phyloP scores from a whole-genome alignment of 2,797 vertebrate species.

The Parauchenoglanis ngamensis region DNA sequence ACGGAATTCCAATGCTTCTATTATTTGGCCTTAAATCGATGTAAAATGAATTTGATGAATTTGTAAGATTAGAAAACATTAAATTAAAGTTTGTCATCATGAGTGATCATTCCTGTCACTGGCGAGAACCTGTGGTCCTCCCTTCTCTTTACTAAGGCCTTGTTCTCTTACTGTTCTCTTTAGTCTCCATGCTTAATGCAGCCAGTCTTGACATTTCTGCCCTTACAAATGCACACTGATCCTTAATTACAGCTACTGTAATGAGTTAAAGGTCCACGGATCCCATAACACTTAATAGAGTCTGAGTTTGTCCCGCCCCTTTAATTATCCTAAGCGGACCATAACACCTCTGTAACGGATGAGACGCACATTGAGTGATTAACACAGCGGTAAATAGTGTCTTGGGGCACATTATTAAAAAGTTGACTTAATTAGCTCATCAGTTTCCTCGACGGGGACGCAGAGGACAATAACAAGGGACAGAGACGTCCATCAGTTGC shows the following conservation, averaged over 20 bases:
- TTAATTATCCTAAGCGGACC: constrained; percentile 24
- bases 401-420: constrained; percentile 53
- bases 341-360: constrained; percentile 29
- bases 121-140: neutral
- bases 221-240: constrained; percentile 1
- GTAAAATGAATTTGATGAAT: neutral
- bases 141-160: neutral
- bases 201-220: neutral
- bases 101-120: neutral
- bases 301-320: constrained; percentile 36
- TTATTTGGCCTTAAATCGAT: neutral
- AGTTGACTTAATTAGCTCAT: constrained; percentile 56
- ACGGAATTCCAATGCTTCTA: neutral
- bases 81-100: neutral
- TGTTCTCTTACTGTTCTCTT: neutral
- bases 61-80: neutral
- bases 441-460: constrained; percentile 51
- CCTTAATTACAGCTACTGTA: constrained; percentile 32
- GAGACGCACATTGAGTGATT: constrained; percentile 52
- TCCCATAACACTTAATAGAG: constrained; percentile 20
- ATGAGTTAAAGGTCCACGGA: constrained; percentile 26
- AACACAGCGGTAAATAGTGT: constrained; percentile 52
- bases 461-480: constrained; percentile 50
- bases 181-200: neutral
- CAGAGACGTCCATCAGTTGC: constrained; percentile 48